Base-by-base conservation (phyloP, 2,113 vertebrate species). In the Cathartes aura region DNA sequence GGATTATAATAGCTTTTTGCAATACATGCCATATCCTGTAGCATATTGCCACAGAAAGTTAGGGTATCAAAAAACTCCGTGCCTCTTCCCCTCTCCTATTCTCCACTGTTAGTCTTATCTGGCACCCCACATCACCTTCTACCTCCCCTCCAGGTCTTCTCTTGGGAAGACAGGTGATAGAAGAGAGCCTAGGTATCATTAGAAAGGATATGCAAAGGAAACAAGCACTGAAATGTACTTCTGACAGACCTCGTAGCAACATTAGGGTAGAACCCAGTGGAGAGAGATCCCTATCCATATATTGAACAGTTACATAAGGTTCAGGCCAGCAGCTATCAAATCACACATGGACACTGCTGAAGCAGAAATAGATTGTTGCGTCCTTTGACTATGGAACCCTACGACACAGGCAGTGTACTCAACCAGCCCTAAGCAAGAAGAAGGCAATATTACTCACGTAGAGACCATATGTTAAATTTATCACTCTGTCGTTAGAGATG, bases 391-490 rank as follows among this genome's bases (percentile, higher is more conserved):
- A 2, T 2, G 29, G 43, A 75, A 18, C 4, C 27, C 52, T 15
- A 52, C 29, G 36, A 47, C 27, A 19, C 20, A 22, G n/a, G 30
- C 40, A 55, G 11, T 0, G 52, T 5, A 75, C 26, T 40, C 38
- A 72, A 27, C 17, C 73, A 87, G 47, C 2, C 43, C 15, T n/a
- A 59, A 67, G 43, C 58, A 83, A 42, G 24, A 2, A 24, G 55
- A 80, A 85, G 48, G 53, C 82, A 89, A 0, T 6, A 15, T 12
- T 9, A 45, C 27, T 29, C 85, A 40, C 0, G 0, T 0, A 58
- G 36, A 76, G 4, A 67, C 8, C 48, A 27, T 0, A 55, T 1
- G 1, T 8, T 47, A 63, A 67, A 64, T 56, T 34, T 15, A 62
- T 15, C 15, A 45, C 5, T 64, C 36, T 47, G 18, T 18, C 3